Conservation (phyloP, 2,113 vertebrate genomes). For the Brevimyrus niger region DNA sequence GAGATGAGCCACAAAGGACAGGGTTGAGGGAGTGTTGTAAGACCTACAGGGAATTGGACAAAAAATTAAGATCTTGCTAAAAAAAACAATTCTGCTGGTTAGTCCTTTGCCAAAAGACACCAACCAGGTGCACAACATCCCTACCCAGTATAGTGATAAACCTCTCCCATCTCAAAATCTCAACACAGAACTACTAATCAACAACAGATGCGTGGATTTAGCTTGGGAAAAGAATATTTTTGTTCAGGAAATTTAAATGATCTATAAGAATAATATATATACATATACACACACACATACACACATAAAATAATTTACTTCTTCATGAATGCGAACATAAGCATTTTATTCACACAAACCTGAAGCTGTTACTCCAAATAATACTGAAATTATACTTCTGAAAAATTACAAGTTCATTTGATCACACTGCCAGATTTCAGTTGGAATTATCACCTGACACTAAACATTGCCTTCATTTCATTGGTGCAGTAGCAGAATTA, state of each 20-base stretch:
- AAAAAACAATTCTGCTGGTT: background rate
- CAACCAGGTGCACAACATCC: background rate
- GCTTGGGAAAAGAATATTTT: background rate
- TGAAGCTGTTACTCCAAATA: background rate
- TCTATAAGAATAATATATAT: background rate
- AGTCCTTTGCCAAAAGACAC: background rate
- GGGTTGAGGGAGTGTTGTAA: constrained; percentile 40
- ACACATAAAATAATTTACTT: background rate
- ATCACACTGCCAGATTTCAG: background rate
- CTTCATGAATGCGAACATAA: background rate
- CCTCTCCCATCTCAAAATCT: background rate
- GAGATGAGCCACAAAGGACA: constrained; percentile 39
- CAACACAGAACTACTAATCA: background rate
- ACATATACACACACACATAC: background rate
- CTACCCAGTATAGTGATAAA: background rate
- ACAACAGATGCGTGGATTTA: background rate
- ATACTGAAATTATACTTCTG: background rate
- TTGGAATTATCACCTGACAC: background rate
- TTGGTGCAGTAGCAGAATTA: background rate
- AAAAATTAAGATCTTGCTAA: background rate
- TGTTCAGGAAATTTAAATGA: background rate
- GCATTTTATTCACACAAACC: background rate
- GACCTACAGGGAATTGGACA: constrained; percentile 44
- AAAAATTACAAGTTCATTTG: background rate
- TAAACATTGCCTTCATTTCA: background rate